These are phyloP conservation scores for Micrasema longulum DNA, from an alignment of 1,140 invertebrate genomes.

Conservation along the genomic window DNA sequence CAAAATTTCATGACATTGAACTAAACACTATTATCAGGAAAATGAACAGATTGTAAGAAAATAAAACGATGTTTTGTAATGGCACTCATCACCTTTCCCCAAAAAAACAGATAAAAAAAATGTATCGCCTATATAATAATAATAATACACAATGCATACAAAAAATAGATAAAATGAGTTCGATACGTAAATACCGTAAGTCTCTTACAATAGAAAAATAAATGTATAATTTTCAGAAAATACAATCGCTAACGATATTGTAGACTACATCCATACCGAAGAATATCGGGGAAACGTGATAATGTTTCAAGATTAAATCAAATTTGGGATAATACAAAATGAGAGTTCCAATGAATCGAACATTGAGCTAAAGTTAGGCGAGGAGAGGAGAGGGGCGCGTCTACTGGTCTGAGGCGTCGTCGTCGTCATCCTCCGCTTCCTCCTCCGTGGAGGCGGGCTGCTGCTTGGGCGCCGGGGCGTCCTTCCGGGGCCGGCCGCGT, in stretches of 20 bases:
- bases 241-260: too few relatives aligned
- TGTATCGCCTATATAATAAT: slow-evolving; percentile 35
- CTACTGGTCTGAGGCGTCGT: slow-evolving; percentile 68
- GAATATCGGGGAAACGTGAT: slow-evolving; percentile 23
- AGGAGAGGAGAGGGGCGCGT: slow-evolving; percentile 22
- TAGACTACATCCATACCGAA: slow-evolving; percentile 21
- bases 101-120: slow-evolving; percentile 25
- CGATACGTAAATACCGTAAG: slow-evolving; percentile 29
- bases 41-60: slow-evolving; percentile 23
- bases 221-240: slow-evolving; percentile 31
- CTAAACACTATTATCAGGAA: slow-evolving; percentile 38
- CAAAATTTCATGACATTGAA: slow-evolving; percentile 23
- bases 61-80: slow-evolving; percentile 35
- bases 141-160: slow-evolving; percentile 16
- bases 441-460: slow-evolving; percentile 65
- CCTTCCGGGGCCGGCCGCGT: slow-evolving; percentile 65
- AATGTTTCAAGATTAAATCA: slow-evolving; percentile 28
- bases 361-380: slow-evolving; percentile 24
- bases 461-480: slow-evolving; percentile 65
- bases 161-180: slow-evolving; percentile 23
- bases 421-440: slow-evolving; percentile 67
- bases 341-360: slow-evolving; percentile 25
- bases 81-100: slow-evolving; percentile 45
- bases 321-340: slow-evolving; percentile 31
- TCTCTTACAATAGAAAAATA: slow-evolving; percentile 34